phyloP scores from a whole-genome alignment of 2,797 vertebrate genomes.

The Muscicapa striata region DNA sequence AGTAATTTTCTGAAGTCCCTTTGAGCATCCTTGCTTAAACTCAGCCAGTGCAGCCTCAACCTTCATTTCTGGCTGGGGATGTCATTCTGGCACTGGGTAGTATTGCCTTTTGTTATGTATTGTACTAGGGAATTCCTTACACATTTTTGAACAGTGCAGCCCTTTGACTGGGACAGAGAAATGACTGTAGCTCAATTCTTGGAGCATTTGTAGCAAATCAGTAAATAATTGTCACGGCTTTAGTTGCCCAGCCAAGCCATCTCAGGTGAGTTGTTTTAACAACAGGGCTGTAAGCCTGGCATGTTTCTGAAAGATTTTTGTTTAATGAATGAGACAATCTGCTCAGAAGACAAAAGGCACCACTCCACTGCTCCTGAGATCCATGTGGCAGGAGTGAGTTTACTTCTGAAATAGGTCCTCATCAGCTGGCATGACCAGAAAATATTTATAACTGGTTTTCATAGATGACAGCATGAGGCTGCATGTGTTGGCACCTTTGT shows the following conservation, averaged over 20 bases:
- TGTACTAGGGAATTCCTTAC: not conserved
- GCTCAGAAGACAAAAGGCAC: not conserved
- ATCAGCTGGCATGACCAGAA: not conserved
- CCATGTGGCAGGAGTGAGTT: not conserved
- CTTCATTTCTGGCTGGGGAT: not conserved
- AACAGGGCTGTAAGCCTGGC: not conserved
- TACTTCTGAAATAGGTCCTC: not conserved
- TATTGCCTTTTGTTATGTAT: not conserved
- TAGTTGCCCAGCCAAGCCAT: not conserved
- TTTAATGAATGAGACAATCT: not conserved
- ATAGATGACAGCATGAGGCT: accelerated
- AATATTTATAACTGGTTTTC: not conserved
- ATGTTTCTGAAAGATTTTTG: not conserved
- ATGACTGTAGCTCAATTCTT: not conserved
- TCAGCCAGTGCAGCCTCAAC: not conserved
- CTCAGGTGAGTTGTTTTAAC: not conserved
- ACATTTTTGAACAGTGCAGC: not conserved
- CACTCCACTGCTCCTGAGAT: not conserved
- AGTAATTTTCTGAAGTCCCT: not conserved
- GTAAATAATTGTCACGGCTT: not conserved
- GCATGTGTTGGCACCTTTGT: not conserved
- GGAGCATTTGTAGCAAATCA: not conserved
- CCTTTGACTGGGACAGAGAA: not conserved
- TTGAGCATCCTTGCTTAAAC: not conserved
- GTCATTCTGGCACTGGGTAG: not conserved